Conservation (phyloP, 1,140 invertebrate genomes). For the Mamestra configurata region DNA sequence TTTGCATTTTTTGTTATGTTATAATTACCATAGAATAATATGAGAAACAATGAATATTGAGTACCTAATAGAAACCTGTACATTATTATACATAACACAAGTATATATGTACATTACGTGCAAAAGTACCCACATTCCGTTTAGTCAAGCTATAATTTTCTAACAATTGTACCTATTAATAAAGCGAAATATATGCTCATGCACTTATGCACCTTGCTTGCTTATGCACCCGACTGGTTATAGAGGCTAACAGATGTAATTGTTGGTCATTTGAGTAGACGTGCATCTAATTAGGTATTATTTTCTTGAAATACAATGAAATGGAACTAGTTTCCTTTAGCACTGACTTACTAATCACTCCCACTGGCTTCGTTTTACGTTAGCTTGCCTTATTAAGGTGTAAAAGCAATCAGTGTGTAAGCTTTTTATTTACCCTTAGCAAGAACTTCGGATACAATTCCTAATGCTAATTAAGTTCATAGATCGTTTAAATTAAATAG, state of each 20-base stretch:
- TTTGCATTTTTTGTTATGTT: background rate
- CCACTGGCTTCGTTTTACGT: background rate
- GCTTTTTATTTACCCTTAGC: too few relatives aligned
- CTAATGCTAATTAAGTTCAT: too few relatives aligned
- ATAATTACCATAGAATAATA: background rate
- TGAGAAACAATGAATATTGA: background rate
- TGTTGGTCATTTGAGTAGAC: constrained; percentile 21
- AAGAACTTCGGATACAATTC: too few relatives aligned
- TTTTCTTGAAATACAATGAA: constrained; percentile 23
- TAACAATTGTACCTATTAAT: constrained; percentile 33
- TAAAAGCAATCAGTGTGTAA: too few relatives aligned
- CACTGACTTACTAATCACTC: background rate
- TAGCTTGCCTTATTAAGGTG: background rate
- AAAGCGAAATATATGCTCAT: constrained; percentile 3
- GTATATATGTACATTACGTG: background rate
- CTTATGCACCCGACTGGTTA: constrained; percentile 24
- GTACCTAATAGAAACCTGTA: too few relatives aligned
- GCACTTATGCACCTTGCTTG: constrained; percentile 17
- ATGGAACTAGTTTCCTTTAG: constrained; percentile 19
- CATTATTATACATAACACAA: background rate
- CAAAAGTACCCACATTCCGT: constrained; percentile 6
- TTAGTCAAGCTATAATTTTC: constrained; percentile 9
- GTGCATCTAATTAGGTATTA: constrained; percentile 24
- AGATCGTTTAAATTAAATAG: too few relatives aligned
- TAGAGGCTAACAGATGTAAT: constrained; percentile 23